Evolutionary conservation across 2,113 vertebrate species (phyloP), one percentile per base, ranked within the genome.

Genomic region (Solea senegalensis): DNA sequence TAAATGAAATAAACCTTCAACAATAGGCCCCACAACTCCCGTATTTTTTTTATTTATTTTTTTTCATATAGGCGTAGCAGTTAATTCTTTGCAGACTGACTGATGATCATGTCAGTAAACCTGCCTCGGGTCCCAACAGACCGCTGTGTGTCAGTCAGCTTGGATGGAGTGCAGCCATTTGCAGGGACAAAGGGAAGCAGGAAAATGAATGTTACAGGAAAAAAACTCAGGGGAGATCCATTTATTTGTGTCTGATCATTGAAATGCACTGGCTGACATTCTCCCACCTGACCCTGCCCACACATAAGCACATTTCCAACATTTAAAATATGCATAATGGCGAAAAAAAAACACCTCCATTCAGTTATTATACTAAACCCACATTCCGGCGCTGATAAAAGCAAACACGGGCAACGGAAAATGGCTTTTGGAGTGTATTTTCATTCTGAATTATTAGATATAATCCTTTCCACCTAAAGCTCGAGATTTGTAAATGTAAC

Each of bases 401-500:
- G 39, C 50, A 66, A 72, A 72, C 59, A 69, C 14, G 15, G n/a
- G 26, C 13, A 16, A 74, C 13, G 15, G 4, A 41, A 78, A 65
- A 68, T 14, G 49, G 16, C 21, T 53, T 69, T 80, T 78, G 15
- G 48, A 76, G 46, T 78, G 7, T 58, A 67, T 75, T 81, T 66
- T 44, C 66, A 72, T 78, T 87, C 65, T 57, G 52, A 72, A 59
- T 69, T 66, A 75, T 77, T 58, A 51, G 51, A 78, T 81, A 71
- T 80, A 75, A 85, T 83, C 83, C 84, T 48, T 80, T 65, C 34
- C 56, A 83, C 79, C 77, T 86, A 54, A 16, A 86, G 83, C 74
- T 81, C 27, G 40, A 78, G 60, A 81, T 80, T 84, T 80, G 57
- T 82, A 70, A 84, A 83, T 74, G 85, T 68, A 85, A 80, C 69